These are phyloP conservation scores for Drepana arcuata DNA, from an alignment of 1,140 invertebrate species.

Conservation along the genomic window DNA sequence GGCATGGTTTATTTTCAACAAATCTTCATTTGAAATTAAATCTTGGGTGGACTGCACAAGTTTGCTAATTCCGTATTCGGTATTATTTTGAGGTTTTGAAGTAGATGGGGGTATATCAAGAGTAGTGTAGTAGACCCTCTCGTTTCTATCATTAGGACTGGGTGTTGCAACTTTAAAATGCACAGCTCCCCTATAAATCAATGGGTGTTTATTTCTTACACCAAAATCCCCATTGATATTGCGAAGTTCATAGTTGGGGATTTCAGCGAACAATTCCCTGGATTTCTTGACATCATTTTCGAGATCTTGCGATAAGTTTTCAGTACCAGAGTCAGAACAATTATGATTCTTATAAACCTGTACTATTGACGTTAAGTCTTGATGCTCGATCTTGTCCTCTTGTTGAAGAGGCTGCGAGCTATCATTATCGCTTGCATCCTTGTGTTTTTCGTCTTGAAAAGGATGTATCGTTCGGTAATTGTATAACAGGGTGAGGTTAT, in stretches of 20 bases:
- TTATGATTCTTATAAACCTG: constrained; percentile 53
- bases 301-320: constrained; percentile 13
- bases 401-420: constrained; percentile 19
- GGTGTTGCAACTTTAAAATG: constrained; percentile 36
- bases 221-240: constrained; percentile 39
- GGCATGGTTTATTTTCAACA: constrained; percentile 71
- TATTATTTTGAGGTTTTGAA: constrained; percentile 18
- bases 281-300: constrained; percentile 21
- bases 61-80: constrained; percentile 52
- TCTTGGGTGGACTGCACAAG: constrained; percentile 71
- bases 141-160: constrained; percentile 29
- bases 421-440: not conserved
- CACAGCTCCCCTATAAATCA: constrained; percentile 29
- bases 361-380: constrained; percentile 21
- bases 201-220: constrained; percentile 19
- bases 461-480: too few relatives aligned
- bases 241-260: constrained; percentile 22
- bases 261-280: constrained; percentile 18
- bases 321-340: constrained; percentile 27
- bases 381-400: constrained; percentile 14
- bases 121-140: constrained; percentile 42
- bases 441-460: constrained; percentile 1
- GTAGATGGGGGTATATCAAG: constrained; percentile 11
- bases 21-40: constrained; percentile 71
- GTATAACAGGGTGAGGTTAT: too few relatives aligned